phyloP scores from a whole-genome alignment of 2,888 invertebrate genomes.

The Lasius platythorax region DNA sequence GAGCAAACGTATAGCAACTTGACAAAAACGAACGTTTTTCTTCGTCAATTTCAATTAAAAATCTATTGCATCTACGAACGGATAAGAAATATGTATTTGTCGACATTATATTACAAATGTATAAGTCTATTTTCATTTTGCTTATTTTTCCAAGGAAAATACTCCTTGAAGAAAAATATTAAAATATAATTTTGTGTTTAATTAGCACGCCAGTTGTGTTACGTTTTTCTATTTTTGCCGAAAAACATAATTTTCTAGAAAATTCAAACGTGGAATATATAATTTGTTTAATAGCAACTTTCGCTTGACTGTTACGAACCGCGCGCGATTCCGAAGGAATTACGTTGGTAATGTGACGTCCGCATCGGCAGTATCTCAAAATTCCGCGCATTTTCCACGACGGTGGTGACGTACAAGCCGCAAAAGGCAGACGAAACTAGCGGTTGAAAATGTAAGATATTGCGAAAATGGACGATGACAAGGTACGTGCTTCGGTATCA shows the following conservation, averaged over 20 bases:
- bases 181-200: not conserved
- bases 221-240: not conserved
- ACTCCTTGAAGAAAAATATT: not conserved
- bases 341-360: constrained; percentile 24
- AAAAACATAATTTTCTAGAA: constrained; percentile 6
- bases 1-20: constrained; percentile 33
- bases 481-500: constrained; percentile 80
- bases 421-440: constrained; percentile 48
- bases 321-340: constrained; percentile 36
- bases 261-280: constrained; percentile 12
- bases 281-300: constrained; percentile 39
- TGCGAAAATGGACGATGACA: constrained; percentile 79
- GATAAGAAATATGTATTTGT: not conserved
- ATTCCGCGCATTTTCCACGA: constrained; percentile 25
- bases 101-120: not conserved
- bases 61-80: not conserved
- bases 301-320: constrained; percentile 6
- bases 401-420: constrained; percentile 32
- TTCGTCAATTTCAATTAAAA: constrained; percentile 32
- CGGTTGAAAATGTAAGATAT: constrained; percentile 53
- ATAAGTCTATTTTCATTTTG: not conserved
- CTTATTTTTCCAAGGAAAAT: not conserved
- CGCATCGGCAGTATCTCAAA: constrained; percentile 18
- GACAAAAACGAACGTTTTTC: constrained; percentile 13
- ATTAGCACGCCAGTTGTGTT: constrained; percentile 5